Evolutionary conservation across 2,797 vertebrate genomes (phyloP), one percentile per base, ranked within the genome.

Genomic region (Crocidura indochinensis): DNA sequence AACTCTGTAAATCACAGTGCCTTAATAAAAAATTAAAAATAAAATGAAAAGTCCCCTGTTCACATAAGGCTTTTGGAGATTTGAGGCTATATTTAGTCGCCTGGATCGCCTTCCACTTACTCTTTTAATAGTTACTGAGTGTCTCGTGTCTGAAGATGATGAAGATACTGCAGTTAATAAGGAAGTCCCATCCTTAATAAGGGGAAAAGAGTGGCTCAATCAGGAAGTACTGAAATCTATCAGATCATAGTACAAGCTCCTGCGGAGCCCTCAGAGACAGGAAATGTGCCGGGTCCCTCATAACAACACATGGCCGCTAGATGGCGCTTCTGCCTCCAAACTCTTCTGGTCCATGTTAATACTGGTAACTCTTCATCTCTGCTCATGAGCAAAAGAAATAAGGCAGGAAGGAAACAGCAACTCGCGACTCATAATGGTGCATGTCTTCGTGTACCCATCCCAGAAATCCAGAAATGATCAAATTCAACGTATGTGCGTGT

Each of bases 251-350:
- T 38, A 3, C 60, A 44, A 24, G 49, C 56, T 29, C 75, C 24
- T 10, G 38, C 14, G 69, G 26, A 84, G 46, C 38, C 38, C 47
- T 38, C 0, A 56, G 14, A 72, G 64, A 12, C 4, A 51, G 29
- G 9, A n/a, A 29, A n/a, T n/a, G 2, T 11, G 14, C 47, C 47
- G 17, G 46, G 22, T 22, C 75, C 29, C 79, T 22, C 10, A 53
- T 85, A 84, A 60, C 14, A 17, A 7, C 75, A n/a, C 0, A 0
- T 27, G 38, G 77, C 93, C 74, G 51, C 80, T 88, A 94, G 93
- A 51, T 84, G 88, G 93, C 71, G 38, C 75, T 62, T 64, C 69
- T n/a, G 26, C 24, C 46, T 82, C 62, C 29, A 46, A 12, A 47
- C 47, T 85, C 69, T 80, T 79, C 82, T 44, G 51, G 65, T 27